Conservation (phyloP, 2,888 invertebrate species). For the Ormia ochracea region DNA sequence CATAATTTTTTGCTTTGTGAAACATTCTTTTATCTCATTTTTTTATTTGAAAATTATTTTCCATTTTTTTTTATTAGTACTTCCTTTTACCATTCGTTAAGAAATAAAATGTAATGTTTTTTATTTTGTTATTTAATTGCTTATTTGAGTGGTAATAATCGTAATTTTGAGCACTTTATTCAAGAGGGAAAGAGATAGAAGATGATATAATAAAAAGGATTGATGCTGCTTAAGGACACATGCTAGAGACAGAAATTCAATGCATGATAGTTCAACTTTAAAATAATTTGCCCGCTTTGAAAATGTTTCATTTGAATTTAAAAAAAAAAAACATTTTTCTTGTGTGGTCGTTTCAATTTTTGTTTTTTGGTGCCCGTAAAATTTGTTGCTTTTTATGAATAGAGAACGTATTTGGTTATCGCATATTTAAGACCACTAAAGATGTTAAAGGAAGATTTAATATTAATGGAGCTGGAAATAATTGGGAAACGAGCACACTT, state of each 20-base stretch:
- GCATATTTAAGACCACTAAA: not conserved
- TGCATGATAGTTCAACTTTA: not conserved
- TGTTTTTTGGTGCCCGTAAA: not conserved
- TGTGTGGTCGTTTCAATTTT: conserved; percentile 14
- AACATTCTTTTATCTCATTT: not conserved
- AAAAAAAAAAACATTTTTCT: not conserved
- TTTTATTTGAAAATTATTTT: not conserved
- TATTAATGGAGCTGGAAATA: not conserved
- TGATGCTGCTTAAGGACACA: not conserved
- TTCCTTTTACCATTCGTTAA: conserved; percentile 29
- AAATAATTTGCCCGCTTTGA: not conserved
- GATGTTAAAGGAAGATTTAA: not conserved
- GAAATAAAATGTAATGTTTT: conserved; percentile 15
- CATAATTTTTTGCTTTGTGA: conserved; percentile 44
- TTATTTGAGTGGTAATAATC: conserved; percentile 43
- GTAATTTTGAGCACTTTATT: not conserved
- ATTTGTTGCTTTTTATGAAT: not conserved
- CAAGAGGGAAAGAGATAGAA: not conserved
- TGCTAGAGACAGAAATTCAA: not conserved
- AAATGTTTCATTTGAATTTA: not conserved
- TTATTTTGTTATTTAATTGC: conserved; percentile 38
- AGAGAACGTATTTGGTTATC: conserved; percentile 5
- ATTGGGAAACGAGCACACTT: conserved; percentile 28
- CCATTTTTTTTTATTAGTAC: conserved; percentile 7
- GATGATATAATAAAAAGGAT: not conserved